Evolutionary conservation across 53 echinoderm and acorn worm genomes (phyloP).

Genomic region (Paracentrotus lividus): DNA sequence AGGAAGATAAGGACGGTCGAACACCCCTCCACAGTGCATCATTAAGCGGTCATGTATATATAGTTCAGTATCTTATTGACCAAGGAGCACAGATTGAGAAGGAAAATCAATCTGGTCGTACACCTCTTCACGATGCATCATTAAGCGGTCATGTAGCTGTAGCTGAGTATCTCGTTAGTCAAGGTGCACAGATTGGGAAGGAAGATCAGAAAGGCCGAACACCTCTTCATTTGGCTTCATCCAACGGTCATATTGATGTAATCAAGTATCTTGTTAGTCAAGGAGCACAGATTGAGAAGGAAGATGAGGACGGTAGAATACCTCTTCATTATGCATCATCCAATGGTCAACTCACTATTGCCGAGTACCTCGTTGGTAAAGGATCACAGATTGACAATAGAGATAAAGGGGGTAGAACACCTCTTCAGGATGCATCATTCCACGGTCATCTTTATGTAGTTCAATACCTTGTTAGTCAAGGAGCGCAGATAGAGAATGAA

Average conservation of each 20-base stretch:
- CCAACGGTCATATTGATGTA: not conserved
- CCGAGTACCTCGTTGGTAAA: not conserved
- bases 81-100: no score
- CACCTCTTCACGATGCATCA: not conserved
- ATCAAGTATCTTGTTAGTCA: not conserved
- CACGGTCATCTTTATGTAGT: not conserved
- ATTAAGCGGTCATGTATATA: no score
- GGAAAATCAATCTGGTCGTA: no score
- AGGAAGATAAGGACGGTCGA: no score
- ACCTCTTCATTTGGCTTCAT: not conserved
- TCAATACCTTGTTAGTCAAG: not conserved
- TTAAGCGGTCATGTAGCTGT: not conserved
- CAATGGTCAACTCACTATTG: not conserved
- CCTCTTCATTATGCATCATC: not conserved
- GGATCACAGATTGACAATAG: not conserved
- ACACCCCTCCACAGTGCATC: no score
- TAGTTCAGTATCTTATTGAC: no score
- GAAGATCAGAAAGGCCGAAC: not conserved
- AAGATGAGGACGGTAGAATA: not conserved
- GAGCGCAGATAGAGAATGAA: no score
- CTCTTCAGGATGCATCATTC: not conserved
- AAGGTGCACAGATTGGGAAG: not conserved
- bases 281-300: not conserved
- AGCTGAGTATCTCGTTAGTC: not conserved
- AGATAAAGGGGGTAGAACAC: not conserved